A percentile compares a stretch with the other conserved stretches of the same genome.
Evolutionary conservation across 2,113 vertebrate genomes (phyloP).

Genomic region (Rhea pennata): DNA sequence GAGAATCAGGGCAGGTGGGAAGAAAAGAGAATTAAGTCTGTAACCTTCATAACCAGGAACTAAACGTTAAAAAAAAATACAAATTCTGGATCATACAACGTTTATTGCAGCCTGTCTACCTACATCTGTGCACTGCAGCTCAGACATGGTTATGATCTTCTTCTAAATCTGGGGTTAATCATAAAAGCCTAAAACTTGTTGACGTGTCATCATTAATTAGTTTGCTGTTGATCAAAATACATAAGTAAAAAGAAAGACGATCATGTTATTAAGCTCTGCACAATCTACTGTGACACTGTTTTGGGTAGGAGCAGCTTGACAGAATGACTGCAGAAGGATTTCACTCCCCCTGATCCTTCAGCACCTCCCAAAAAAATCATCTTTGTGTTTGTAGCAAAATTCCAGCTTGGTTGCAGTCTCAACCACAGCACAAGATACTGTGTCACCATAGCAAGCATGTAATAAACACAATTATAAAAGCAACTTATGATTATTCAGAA

Average conservation of each 20-base stretch:
- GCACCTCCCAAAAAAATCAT: neutral
- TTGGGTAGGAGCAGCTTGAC: neutral
- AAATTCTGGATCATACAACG: neutral
- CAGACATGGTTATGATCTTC: neutral
- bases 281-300: neutral
- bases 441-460: neutral
- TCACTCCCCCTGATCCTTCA: neutral
- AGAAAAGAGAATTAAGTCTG: neutral
- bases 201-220: constrained; percentile 28
- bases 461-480: constrained; percentile 9
- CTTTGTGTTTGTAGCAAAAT: neutral
- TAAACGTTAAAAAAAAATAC: neutral
- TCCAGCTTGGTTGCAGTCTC: neutral
- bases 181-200: constrained; percentile 41
- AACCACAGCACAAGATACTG: fast-evolving
- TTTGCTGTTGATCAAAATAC: neutral
- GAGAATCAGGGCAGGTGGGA: neutral
- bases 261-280: neutral
- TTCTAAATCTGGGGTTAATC: constrained; percentile 35
- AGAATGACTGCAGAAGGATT: neutral
- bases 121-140: neutral
- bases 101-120: neutral
- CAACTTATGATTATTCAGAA: neutral
- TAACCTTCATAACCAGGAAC: neutral
- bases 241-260: neutral